These are phyloP conservation scores for human DNA, from an alignment of 2,113 vertebrate genomes.

Conservation along the genomic window DNA sequence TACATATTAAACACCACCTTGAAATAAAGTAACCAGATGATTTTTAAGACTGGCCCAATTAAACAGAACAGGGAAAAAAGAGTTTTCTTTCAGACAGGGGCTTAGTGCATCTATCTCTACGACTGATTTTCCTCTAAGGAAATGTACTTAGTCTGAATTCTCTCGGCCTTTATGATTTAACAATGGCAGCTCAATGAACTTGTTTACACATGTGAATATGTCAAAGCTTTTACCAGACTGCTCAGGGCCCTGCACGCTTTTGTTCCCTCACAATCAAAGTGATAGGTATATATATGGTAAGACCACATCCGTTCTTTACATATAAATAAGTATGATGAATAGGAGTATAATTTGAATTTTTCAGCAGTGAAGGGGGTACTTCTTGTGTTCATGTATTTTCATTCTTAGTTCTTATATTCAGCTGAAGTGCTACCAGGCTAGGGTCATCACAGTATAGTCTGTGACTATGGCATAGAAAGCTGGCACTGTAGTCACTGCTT, in stretches of 20 bases:
- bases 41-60: slow-evolving; percentile 20
- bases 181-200: slow-evolving; percentile 64
- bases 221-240: slow-evolving; percentile 45
- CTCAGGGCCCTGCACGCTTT: background rate
- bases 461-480: background rate
- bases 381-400: background rate
- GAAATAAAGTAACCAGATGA: slow-evolving; percentile 51
- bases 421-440: background rate
- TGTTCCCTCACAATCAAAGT: slow-evolving; percentile 33
- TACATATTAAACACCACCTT: slow-evolving; percentile 13
- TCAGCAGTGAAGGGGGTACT: background rate
- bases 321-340: background rate
- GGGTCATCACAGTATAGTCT: background rate
- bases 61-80: background rate
- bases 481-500: background rate
- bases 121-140: slow-evolving; percentile 35
- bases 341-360: slow-evolving; percentile 8
- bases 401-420: background rate
- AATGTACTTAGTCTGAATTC: slow-evolving; percentile 52
- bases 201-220: slow-evolving; percentile 48
- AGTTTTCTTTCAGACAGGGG: slow-evolving; percentile 33
- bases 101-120: slow-evolving; percentile 38
- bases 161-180: slow-evolving; percentile 60
- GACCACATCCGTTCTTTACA: background rate
- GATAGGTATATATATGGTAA: background rate